phyloP scores from a whole-genome alignment of 2,888 invertebrate species.

The Acronicta aceris region DNA sequence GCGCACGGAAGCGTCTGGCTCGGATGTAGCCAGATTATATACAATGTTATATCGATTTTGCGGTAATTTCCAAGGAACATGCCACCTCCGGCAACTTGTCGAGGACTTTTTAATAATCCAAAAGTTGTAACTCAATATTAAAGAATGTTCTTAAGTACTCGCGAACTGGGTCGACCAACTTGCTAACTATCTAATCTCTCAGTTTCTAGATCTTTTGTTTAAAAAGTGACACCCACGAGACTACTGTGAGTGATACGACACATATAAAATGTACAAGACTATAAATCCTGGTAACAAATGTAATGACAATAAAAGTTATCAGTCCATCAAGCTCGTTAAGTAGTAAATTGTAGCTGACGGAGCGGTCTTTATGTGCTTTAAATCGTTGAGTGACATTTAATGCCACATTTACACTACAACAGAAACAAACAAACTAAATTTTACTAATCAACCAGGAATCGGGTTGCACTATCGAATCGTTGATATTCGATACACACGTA shows the following conservation, averaged over 20 bases:
- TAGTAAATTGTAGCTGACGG: conserved; percentile 13
- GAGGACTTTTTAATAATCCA: conserved; percentile 40
- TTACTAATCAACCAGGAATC: conserved; percentile 27
- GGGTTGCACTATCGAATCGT: conserved; percentile 8
- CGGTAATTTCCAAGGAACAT: conserved; percentile 66
- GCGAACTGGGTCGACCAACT: conserved; percentile 34
- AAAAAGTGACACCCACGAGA: neutral
- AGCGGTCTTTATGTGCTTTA: conserved; percentile 24
- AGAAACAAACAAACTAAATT: neutral
- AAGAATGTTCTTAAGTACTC: conserved; percentile 30
- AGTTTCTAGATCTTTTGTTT: conserved; percentile 16
- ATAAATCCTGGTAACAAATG: conserved; percentile 7
- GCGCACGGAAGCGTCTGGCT: conserved; percentile 86
- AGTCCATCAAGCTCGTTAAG: conserved; percentile 17
- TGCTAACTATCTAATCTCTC: conserved; percentile 11
- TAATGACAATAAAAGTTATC: conserved; percentile 9
- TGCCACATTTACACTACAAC: conserved; percentile 18
- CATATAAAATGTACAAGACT: neutral
- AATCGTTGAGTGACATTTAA: conserved; percentile 40
- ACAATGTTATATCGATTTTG: conserved; percentile 79
- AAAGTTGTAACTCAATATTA: conserved; percentile 50
- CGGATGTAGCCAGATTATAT: conserved; percentile 80
- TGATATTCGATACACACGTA: conserved; percentile 9
- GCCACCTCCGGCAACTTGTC: conserved; percentile 49
- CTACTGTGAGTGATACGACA: neutral